Evolutionary conservation across 2,888 invertebrate species (phyloP).

Genomic region (Boloria selene): DNA sequence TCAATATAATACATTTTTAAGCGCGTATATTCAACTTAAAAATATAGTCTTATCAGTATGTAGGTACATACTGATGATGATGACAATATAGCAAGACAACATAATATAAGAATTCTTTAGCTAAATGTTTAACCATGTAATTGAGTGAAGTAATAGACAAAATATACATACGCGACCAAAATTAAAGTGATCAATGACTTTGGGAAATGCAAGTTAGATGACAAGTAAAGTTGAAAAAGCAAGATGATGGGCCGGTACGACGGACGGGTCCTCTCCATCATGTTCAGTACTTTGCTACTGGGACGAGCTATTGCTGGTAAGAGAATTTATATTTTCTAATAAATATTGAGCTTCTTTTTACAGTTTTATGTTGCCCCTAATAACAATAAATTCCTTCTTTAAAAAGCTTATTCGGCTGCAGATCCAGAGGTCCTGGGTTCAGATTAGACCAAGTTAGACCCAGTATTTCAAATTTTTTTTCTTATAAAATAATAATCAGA

Average conservation of each 20-base stretch:
- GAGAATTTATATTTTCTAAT: conserved; percentile 30
- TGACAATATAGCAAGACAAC: too few relatives aligned
- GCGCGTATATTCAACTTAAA: neutral
- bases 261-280: conserved; percentile 68
- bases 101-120: too few relatives aligned
- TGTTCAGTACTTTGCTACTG: conserved; percentile 73
- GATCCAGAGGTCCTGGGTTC: too few relatives aligned
- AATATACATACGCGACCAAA: conserved; percentile 17
- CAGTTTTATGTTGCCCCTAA: too few relatives aligned
- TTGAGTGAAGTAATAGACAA: conserved; percentile 4
- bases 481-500: too few relatives aligned
- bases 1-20: conserved; percentile 10
- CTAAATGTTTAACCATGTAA: conserved; percentile 1
- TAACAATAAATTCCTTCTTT: too few relatives aligned
- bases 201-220: conserved; percentile 39
- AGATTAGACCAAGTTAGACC: too few relatives aligned
- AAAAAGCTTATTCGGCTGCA: too few relatives aligned
- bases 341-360: neutral
- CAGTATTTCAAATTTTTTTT: too few relatives aligned
- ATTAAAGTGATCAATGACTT: conserved; percentile 37
- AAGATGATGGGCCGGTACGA: conserved; percentile 66
- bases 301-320: conserved; percentile 76
- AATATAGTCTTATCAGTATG: too few relatives aligned
- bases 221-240: conserved; percentile 39
- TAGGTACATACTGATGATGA: too few relatives aligned